A percentile compares a stretch with the other conserved stretches of the same genome.
Evolutionary conservation across 1,140 invertebrate genomes (phyloP).

Genomic region (Camponotus floridanus): DNA sequence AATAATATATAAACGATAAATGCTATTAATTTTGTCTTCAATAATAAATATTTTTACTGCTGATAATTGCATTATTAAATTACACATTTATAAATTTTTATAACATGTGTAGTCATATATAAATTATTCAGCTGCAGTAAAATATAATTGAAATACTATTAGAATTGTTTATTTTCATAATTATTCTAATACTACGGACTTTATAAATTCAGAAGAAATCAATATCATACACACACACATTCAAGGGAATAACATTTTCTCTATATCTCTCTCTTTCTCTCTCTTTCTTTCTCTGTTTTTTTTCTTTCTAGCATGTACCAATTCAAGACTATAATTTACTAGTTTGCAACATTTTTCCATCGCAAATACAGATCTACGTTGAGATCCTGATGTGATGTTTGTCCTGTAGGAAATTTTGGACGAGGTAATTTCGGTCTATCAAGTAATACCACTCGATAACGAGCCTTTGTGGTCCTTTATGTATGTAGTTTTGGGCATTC

Average conservation of each 20-base stretch:
- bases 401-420: slow-evolving; percentile 31
- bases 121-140: not conserved
- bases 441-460: slow-evolving; percentile 68
- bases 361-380: not conserved
- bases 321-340: not conserved
- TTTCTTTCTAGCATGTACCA: not conserved
- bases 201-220: not conserved
- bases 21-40: not conserved
- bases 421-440: slow-evolving; percentile 61
- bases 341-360: slow-evolving; percentile 6
- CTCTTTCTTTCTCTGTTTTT: not conserved
- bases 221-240: not conserved
- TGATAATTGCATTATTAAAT: too few species aligned
- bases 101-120: not conserved
- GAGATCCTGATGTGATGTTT: slow-evolving; percentile 24
- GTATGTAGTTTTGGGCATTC: slow-evolving; percentile 67
- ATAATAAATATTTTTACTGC: too few species aligned
- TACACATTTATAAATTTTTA: too few species aligned
- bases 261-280: not conserved
- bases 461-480: slow-evolving; percentile 68
- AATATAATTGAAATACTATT: slow-evolving; percentile 1
- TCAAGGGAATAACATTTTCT: not conserved
- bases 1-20: not conserved
- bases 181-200: not conserved
- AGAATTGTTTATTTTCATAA: not conserved